phyloP scores from a whole-genome alignment of 2,888 invertebrate species.

The Leucoma salicis region DNA sequence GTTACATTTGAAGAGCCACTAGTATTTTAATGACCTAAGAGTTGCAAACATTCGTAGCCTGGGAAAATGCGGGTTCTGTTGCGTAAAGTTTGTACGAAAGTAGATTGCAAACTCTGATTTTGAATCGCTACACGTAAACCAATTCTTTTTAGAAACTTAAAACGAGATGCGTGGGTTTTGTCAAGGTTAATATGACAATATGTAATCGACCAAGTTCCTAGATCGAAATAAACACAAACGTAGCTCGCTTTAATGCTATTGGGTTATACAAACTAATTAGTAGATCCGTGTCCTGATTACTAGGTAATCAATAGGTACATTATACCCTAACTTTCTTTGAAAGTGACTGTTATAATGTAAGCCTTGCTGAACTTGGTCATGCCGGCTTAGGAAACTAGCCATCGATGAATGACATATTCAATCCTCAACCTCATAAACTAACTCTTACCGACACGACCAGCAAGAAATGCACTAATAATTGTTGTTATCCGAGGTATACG shows the following conservation, averaged over 20 bases:
- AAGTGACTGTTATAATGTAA: too few relatives aligned
- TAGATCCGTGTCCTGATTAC: too few relatives aligned
- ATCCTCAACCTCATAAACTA: too few relatives aligned
- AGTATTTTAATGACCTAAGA: conserved; percentile 4
- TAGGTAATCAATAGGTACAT: too few relatives aligned
- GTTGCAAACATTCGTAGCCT: conserved; percentile 13
- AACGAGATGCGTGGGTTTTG: conserved; percentile 38
- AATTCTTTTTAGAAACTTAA: conserved; percentile 29
- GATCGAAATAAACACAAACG: conserved; percentile 14
- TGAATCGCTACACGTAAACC: conserved; percentile 19
- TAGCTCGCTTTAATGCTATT: conserved; percentile 5
- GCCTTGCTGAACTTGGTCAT: too few relatives aligned
- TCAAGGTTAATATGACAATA: conserved; percentile 33
- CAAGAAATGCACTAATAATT: too few relatives aligned
- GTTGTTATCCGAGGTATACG: too few relatives aligned
- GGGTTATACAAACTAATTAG: too few relatives aligned
- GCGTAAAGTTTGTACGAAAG: conserved; percentile 9
- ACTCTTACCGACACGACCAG: too few relatives aligned
- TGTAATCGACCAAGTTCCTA: conserved; percentile 7
- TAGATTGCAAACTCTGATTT: conserved; percentile 14
- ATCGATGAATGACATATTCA: too few relatives aligned
- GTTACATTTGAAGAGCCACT: conserved; percentile 25
- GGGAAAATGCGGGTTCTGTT: conserved; percentile 10
- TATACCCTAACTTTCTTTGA: too few relatives aligned
- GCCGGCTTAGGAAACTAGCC: too few relatives aligned